Conservation (phyloP, 2,113 vertebrate genomes). For the human (Homo sapiens) region GRCh38 chr9:95901501-95902000, state of each 20-base stretch:
- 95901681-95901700: not conserved
- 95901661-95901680: not conserved
- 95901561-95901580: conserved; percentile 5
- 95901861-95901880: not conserved
- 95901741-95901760: not conserved
- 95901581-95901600: not conserved
- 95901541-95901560: not conserved
- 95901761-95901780: not conserved
- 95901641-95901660: not conserved
- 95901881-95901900: not conserved
- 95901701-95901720: not conserved
- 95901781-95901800: not conserved
- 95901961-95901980: conserved; percentile 18
- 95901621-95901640: not conserved
- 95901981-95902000: not conserved
- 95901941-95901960: conserved; percentile 25
- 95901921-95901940: not conserved
- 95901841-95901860: not conserved
- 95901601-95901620: not conserved
- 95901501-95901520: not conserved
- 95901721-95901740: not conserved
- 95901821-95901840: not conserved
- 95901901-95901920: not conserved
- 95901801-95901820: not conserved
- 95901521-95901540: not conserved